Conservation (phyloP, 2,797 vertebrate species). For the Prunella strophiata region DNA sequence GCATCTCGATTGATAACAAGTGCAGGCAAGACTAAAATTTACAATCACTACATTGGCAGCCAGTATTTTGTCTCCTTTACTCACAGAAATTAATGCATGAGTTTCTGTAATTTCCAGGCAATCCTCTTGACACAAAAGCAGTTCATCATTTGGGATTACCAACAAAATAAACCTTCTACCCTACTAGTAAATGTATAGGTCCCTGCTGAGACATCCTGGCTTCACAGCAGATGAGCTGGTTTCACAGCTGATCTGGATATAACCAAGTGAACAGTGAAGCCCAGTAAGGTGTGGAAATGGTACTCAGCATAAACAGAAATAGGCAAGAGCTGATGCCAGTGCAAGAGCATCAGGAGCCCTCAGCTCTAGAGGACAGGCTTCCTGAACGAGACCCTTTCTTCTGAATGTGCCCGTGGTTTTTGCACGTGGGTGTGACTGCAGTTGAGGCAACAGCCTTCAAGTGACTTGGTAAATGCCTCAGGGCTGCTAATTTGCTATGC, state of each 20-base stretch:
- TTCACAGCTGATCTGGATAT: neutral
- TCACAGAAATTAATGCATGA: slow-evolving; percentile 12
- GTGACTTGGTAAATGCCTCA: slow-evolving; percentile 29
- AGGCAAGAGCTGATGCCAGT: slow-evolving; percentile 33
- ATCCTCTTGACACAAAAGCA: neutral
- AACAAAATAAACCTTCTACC: neutral
- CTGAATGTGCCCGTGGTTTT: slow-evolving; percentile 50
- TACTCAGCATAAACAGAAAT: slow-evolving; percentile 29
- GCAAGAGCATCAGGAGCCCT: neutral
- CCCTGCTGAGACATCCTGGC: neutral
- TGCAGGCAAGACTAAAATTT: slow-evolving; percentile 24
- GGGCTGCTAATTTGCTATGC: slow-evolving; percentile 6
- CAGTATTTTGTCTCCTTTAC: slow-evolving; percentile 33
- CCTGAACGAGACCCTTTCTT: neutral
- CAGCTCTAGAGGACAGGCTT: neutral
- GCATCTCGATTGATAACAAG: slow-evolving; percentile 39
- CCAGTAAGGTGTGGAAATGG: neutral
- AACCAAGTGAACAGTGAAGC: neutral
- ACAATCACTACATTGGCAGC: neutral
- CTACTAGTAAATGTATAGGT: neutral
- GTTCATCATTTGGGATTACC: slow-evolving; percentile 26
- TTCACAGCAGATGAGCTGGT: neutral
- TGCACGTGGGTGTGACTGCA: slow-evolving; percentile 46
- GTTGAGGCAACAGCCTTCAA: slow-evolving; percentile 27
- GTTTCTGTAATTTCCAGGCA: slow-evolving; percentile 24